phyloP scores from a whole-genome alignment of 1,140 invertebrate genomes.

The Drosophila neocordata region DNA sequence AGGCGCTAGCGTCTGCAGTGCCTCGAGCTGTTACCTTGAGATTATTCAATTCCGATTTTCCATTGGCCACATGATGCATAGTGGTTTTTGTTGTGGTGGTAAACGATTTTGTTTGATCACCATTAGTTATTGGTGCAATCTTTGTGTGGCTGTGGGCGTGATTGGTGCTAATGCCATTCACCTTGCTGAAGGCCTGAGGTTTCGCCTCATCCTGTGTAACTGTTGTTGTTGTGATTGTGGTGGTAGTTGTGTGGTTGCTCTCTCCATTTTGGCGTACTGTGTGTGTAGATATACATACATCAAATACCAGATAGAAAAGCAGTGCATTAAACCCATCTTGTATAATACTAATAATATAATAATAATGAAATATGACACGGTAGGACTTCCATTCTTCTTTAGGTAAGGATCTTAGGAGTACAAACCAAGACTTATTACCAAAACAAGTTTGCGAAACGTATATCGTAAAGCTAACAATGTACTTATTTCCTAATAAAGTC shows the following conservation, averaged over 20 bases:
- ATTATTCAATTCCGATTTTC: constrained; percentile 40
- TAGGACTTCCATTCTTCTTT: no score
- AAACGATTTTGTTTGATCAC: constrained; percentile 18
- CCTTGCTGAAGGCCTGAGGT: constrained; percentile 10
- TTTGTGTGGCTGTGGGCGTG: constrained; percentile 27
- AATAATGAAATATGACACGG: not conserved
- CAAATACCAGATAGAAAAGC: not conserved
- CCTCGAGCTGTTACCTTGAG: constrained; percentile 45
- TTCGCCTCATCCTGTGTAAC: constrained; percentile 14
- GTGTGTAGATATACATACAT: not conserved
- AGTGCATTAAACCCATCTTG: not conserved
- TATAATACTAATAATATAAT: not conserved
- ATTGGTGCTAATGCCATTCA: constrained; percentile 31
- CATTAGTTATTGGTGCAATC: constrained; percentile 28
- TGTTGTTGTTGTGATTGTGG: constrained; percentile 41
- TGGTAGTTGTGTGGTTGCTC: constrained; percentile 39
- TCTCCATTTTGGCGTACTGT: constrained; percentile 60
- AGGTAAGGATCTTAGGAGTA: no score
- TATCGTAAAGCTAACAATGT: no score
- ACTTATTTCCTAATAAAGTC: no score
- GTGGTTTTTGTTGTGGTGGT: constrained; percentile 31
- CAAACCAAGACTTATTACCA: no score
- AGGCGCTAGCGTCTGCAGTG: constrained; percentile 57
- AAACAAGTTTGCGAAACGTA: no score
- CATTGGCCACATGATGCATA: constrained; percentile 40